Evolutionary conservation across 2,888 invertebrate genomes (phyloP).

Genomic region (Nymphalis urticae): DNA sequence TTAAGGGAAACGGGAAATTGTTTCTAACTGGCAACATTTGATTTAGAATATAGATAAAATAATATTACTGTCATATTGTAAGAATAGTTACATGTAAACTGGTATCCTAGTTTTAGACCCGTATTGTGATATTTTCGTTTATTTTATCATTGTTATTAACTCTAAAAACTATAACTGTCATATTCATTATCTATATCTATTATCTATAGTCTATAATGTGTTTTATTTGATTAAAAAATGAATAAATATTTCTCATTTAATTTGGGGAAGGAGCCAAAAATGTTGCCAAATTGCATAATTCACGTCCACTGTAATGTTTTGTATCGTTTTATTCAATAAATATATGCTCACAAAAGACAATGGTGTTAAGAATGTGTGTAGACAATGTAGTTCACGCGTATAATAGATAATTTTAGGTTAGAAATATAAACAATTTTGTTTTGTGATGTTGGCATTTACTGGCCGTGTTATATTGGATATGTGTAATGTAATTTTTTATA

Average conservation of each 20-base stretch:
- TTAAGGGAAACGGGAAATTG: not conserved
- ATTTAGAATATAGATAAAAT: slow-evolving; percentile 27
- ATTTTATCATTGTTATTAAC: slow-evolving; percentile 38
- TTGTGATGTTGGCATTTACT: slow-evolving; percentile 78
- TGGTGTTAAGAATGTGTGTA: slow-evolving; percentile 56
- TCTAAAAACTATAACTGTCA: slow-evolving; percentile 22
- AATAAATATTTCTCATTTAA: slow-evolving; percentile 42
- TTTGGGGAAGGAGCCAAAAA: slow-evolving; percentile 74
- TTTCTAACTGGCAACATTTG: slow-evolving; percentile 24
- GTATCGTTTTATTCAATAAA: slow-evolving; percentile 49
- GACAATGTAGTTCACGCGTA: slow-evolving; percentile 40
- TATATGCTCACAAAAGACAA: slow-evolving; percentile 79
- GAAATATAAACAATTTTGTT: slow-evolving; percentile 53
- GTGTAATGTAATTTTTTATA: slow-evolving; percentile 69
- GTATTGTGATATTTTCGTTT: slow-evolving; percentile 69
- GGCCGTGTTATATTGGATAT: slow-evolving; percentile 68
- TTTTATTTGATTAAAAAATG: slow-evolving; percentile 21
- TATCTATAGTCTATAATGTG: slow-evolving; percentile 14
- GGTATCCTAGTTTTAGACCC: slow-evolving; percentile 60
- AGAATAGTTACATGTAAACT: slow-evolving; percentile 43
- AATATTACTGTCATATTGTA: slow-evolving; percentile 21
- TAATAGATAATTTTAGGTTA: slow-evolving; percentile 43
- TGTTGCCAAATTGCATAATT: slow-evolving; percentile 74
- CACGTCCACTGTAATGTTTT: slow-evolving; percentile 58
- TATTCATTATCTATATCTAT: slow-evolving; percentile 9